A percentile compares a stretch with the other conserved stretches of the same genome.
phyloP scores from a whole-genome alignment of 2,888 invertebrate genomes.

The Limnephilus auricula region DNA sequence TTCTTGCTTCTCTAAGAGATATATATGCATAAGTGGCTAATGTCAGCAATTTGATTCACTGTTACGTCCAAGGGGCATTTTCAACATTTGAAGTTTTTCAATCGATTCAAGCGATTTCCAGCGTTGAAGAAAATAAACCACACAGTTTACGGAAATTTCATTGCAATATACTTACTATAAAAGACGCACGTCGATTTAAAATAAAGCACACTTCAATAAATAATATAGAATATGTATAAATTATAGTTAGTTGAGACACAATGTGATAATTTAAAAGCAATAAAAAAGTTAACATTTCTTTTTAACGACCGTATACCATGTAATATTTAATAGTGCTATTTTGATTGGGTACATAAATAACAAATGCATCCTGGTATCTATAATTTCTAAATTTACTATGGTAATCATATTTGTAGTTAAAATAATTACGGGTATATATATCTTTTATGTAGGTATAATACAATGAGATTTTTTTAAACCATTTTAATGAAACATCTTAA shows the following conservation, averaged over 20 bases:
- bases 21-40: not conserved
- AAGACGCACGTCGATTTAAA: not conserved
- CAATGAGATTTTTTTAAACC: too few relatives aligned
- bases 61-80: slow-evolving; percentile 11
- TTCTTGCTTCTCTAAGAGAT: not conserved
- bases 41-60: not conserved
- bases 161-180: not conserved
- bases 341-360: not conserved
- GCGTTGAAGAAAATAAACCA: not conserved
- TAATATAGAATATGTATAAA: not conserved
- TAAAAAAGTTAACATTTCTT: not conserved
- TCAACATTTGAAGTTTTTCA: not conserved
- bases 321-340: not conserved
- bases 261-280: not conserved
- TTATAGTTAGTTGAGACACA: not conserved
- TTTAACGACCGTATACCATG: not conserved
- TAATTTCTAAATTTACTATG: not conserved
- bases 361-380: not conserved
- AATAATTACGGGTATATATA: not conserved
- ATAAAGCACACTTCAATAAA: not conserved
- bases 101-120: not conserved
- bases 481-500: not conserved
- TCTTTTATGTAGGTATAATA: not conserved
- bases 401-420: not conserved
- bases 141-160: not conserved